A percentile compares a stretch with the other conserved stretches of the same genome.
Evolutionary conservation across 2,888 invertebrate species (phyloP).

Genomic region (Sminthurinus aureus): DNA sequence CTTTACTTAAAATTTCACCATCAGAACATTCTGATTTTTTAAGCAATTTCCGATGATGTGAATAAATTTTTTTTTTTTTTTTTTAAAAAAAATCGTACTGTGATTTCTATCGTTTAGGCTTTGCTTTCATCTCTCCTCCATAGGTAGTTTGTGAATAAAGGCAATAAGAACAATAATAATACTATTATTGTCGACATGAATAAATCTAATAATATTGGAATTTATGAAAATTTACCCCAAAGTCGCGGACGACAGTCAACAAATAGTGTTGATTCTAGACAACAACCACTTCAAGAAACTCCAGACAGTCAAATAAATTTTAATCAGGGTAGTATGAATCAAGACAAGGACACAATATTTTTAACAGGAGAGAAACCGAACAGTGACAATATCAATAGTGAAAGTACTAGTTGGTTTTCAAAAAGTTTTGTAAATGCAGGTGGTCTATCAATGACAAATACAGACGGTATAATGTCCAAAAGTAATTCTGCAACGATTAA

Average conservation of each 20-base stretch:
- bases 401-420: slow-evolving; percentile 49
- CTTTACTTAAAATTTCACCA: too few relatives aligned
- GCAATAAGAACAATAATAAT: neutral
- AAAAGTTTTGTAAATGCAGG: slow-evolving; percentile 50
- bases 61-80: too few relatives aligned
- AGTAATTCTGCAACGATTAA: neutral
- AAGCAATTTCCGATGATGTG: too few relatives aligned
- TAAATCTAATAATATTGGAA: slow-evolving; percentile 13
- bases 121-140: too few relatives aligned
- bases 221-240: slow-evolving; percentile 37
- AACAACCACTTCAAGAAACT: neutral
- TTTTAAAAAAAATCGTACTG: too few relatives aligned
- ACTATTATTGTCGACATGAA: neutral
- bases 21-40: too few relatives aligned
- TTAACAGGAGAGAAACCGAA: neutral
- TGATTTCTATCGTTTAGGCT: too few relatives aligned
- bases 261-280: neutral
- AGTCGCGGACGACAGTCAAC: neutral
- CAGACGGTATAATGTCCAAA: neutral
- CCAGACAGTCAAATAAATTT: neutral
- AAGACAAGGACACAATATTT: neutral
- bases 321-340: neutral
- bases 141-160: neutral
- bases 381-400: slow-evolving; percentile 31
- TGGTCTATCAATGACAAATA: slow-evolving; percentile 29